Base-by-base conservation (phyloP, 2,888 invertebrate genomes). In the Lithophane ornitopus region DNA sequence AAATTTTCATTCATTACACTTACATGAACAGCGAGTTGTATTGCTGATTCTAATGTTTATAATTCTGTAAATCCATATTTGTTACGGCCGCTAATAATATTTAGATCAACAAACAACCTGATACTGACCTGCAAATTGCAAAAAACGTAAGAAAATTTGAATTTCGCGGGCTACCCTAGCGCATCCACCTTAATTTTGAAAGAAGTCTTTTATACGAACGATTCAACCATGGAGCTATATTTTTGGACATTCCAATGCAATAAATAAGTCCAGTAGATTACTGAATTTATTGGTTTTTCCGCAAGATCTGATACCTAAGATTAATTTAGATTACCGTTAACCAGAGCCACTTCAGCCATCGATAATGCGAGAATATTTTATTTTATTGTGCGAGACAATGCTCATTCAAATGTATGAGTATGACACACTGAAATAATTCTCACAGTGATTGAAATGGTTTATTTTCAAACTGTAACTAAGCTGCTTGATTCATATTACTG, bases 401-500 rank as follows among this genome's bases (percentile, higher is more conserved):
- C 26, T 49, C 44, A 67, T 75, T 67, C 54, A 49, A 44, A 52
- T 19, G 58, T 11, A 82, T 80, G 82, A 77, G 58, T 11, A 82
- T 80, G 82, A 77, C 41, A 71, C 58, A 71, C 26, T 52, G 19
- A 46, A 52, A 63, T 71, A 44, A 34, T 70, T 84, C 67, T 41
- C 67, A 59, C 70, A 61, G 58, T 39, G 19, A 46, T 69, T 65
- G 39, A 34, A 84, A 56, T 56, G 46, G 56, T 69, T 83, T 63
- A 70, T 68, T 74, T 74, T 79, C 44, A 66, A 72, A 44, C 41
- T n/a, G 52, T 52, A 46, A 63, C 22, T 39, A 52, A 26, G 59
- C 54, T 65, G 28, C 41, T 80, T 56, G 84, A 84, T 70, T 74
- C 69, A 74, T 80, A 28, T 68, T 59, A 56, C 52, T 74, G 74